Conservation (phyloP, 2,113 vertebrate species). For the Peromyscus californicus region DNA sequence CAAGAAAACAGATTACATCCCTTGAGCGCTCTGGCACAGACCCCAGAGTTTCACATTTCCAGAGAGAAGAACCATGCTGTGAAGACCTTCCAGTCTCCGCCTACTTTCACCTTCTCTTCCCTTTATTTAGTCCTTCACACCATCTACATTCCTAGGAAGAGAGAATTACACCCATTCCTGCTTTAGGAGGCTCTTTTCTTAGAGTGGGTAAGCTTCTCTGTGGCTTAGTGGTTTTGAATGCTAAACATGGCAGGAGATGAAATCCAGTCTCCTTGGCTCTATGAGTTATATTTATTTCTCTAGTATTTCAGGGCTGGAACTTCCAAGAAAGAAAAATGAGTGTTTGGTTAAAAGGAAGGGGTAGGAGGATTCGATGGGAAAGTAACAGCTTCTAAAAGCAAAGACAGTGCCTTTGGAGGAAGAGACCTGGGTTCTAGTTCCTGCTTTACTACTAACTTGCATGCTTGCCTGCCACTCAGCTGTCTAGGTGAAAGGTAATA, state of each 20-base stretch:
- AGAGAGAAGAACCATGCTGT: background rate
- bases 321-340: slow-evolving; percentile 37
- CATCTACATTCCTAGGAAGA: slow-evolving; percentile 33
- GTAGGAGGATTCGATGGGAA: background rate
- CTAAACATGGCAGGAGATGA: slow-evolving; percentile 59
- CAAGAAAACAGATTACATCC: background rate
- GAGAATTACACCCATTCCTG: background rate
- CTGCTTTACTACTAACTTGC: background rate
- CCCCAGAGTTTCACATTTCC: background rate
- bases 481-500: background rate
- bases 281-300: slow-evolving; percentile 74
- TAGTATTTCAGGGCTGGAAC: slow-evolving; percentile 55
- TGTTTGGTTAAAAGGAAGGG: slow-evolving; percentile 56
- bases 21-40: background rate
- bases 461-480: background rate
- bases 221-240: slow-evolving; percentile 76
- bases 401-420: background rate
- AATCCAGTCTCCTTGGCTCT: slow-evolving; percentile 58
- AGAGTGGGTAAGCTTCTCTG: slow-evolving; percentile 31
- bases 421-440: slow-evolving; percentile 25
- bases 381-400: slow-evolving; percentile 41
- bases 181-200: slow-evolving; percentile 33
- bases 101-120: background rate
- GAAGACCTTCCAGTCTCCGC: background rate
- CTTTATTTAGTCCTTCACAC: background rate